Evolutionary conservation across 2,797 vertebrate species (phyloP).

Genomic region (Mionectes olivaceus): DNA sequence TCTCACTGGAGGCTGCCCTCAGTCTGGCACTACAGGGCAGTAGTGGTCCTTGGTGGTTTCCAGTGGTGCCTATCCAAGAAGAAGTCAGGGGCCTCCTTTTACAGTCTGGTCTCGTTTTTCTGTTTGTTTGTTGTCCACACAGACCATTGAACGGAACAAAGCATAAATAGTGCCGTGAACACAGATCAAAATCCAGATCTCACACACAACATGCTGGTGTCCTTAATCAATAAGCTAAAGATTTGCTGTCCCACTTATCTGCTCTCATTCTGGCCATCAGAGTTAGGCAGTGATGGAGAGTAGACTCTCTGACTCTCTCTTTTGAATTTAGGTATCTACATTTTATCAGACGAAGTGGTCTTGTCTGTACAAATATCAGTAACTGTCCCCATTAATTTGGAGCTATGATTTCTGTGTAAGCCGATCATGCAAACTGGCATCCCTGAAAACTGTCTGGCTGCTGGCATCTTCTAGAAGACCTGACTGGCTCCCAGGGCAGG

Average conservation of each 20-base stretch:
- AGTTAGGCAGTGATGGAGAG: constrained; percentile 30
- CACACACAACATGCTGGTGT: accelerated
- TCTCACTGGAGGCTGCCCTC: accelerated
- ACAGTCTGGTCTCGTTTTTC: neutral
- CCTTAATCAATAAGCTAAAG: constrained; percentile 63
- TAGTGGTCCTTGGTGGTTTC: neutral
- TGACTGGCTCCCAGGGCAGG: neutral
- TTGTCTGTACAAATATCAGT: constrained; percentile 22
- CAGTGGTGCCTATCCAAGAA: neutral
- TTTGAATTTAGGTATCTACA: neutral
- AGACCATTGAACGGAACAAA: neutral
- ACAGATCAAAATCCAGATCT: constrained; percentile 36
- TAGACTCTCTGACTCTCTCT: constrained; percentile 21
- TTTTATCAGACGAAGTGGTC: neutral
- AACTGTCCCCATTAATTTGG: neutral
- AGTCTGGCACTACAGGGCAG: neutral
- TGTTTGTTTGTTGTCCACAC: neutral
- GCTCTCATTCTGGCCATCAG: constrained; percentile 10
- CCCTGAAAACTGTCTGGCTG: neutral
- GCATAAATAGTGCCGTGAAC: neutral
- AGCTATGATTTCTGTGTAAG: neutral
- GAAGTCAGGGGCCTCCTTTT: neutral
- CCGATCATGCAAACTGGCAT: neutral
- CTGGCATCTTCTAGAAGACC: neutral
- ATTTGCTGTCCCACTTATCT: constrained; percentile 42